Conservation (phyloP, 2,797 vertebrate genomes). For the Echiichthys vipera region DNA sequence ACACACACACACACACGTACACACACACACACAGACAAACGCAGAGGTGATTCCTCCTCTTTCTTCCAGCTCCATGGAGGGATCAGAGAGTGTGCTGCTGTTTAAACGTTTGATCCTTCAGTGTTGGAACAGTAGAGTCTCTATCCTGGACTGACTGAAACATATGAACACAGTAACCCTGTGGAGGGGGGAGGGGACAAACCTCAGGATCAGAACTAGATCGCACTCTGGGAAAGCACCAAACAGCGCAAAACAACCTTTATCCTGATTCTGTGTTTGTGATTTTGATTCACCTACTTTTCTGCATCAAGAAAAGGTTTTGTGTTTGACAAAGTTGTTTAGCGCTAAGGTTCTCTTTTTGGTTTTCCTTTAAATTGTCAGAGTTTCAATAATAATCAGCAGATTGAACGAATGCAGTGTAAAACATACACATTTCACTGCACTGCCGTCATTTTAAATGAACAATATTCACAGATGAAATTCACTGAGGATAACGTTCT, state of each 20-base stretch:
- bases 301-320: not conserved
- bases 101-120: slow-evolving; percentile 50
- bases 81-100: slow-evolving; percentile 60
- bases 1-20: slow-evolving; percentile 3
- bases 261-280: not conserved
- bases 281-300: not conserved
- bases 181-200: too few relatives aligned
- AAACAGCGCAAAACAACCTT: not conserved
- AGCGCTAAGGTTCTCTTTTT: not conserved
- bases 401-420: not conserved
- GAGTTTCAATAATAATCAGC: not conserved
- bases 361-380: not conserved
- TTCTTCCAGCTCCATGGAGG: slow-evolving; percentile 42
- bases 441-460: not conserved
- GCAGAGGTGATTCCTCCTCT: slow-evolving; percentile 21
- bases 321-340: not conserved
- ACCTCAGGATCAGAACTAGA: not conserved
- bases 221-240: not conserved
- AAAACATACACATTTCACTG: not conserved
- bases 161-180: not conserved
- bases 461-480: not conserved
- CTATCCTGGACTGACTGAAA: slow-evolving; percentile 16
- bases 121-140: slow-evolving; percentile 20
- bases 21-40: slow-evolving; percentile 16
- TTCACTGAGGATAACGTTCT: not conserved